Conservation (phyloP, 1,140 invertebrate genomes). For the Liolophura sinensis region DNA sequence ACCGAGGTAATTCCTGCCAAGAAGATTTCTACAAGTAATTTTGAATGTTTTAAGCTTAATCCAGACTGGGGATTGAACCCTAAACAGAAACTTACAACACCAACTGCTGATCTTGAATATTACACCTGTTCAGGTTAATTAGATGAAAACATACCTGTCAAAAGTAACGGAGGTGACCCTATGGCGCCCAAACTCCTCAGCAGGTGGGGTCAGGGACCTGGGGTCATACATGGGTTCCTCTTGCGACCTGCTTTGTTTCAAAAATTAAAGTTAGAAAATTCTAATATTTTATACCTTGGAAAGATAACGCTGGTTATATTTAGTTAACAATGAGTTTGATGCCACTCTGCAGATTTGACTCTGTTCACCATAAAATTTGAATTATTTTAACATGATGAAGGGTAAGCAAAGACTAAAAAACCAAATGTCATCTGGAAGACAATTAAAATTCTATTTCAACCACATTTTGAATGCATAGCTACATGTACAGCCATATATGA, state of each 20-base stretch:
- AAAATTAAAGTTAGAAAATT: not conserved
- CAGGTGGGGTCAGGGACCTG: constrained; percentile 11
- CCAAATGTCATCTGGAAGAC: not conserved
- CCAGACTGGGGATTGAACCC: not conserved
- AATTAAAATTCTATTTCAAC: not conserved
- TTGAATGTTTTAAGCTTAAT: too few species aligned
- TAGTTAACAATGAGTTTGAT: too few species aligned
- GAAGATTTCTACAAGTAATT: too few species aligned
- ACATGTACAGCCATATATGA: not conserved
- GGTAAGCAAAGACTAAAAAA: not conserved
- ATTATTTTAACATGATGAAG: not conserved
- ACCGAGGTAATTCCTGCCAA: too few species aligned
- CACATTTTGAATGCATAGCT: not conserved
- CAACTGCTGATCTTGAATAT: too few species aligned
- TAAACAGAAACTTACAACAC: not conserved
- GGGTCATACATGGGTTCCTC: constrained; percentile 3
- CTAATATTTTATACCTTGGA: not conserved
- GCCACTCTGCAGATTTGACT: not conserved
- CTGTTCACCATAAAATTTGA: not conserved
- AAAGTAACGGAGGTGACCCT: constrained; percentile 13
- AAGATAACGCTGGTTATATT: not conserved
- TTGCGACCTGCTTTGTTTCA: not conserved
- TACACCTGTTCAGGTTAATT: not conserved
- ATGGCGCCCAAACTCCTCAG: constrained; percentile 23
- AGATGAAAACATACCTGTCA: constrained; percentile 7